A percentile compares a stretch with the other conserved stretches of the same genome.
Evolutionary conservation across 2,797 vertebrate species (phyloP).

Genomic region (Crax fasciolata): DNA sequence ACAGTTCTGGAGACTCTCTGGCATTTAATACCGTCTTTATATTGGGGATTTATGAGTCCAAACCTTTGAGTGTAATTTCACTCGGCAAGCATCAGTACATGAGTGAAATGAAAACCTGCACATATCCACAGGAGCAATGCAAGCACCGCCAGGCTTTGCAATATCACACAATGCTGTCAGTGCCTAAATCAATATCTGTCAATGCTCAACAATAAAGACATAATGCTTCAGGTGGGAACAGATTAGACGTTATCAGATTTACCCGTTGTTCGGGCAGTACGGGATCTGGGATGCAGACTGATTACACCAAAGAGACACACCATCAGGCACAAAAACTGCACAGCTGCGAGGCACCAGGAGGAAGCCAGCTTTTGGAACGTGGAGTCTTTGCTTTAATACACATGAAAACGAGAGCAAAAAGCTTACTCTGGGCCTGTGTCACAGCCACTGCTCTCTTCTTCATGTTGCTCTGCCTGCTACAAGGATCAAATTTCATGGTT

Average conservation of each 20-base stretch:
- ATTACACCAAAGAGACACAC: background rate
- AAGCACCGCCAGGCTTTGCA: background rate
- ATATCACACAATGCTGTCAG: conserved; percentile 20
- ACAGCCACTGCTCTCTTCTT: conserved; percentile 56
- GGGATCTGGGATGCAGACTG: background rate
- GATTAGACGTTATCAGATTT: conserved; percentile 39
- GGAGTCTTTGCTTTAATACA: conserved; percentile 5
- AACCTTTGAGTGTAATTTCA: conserved; percentile 31
- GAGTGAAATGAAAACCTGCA: conserved; percentile 6
- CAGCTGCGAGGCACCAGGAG: background rate
- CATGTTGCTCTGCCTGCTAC: conserved; percentile 64
- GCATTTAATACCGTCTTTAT: conserved; percentile 6
- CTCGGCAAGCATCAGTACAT: background rate
- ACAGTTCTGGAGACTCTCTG: background rate
- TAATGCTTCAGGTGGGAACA: background rate
- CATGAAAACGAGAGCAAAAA: conserved; percentile 50
- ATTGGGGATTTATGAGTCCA: background rate
- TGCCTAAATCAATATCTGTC: conserved; percentile 43
- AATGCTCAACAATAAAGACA: conserved; percentile 18
- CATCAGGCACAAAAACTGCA: background rate
- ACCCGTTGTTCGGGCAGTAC: background rate
- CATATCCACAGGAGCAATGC: background rate
- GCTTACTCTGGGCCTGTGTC: conserved; percentile 27
- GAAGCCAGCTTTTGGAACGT: background rate
- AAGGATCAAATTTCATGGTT: conserved; percentile 81